Evolutionary conservation across 1,140 invertebrate species (phyloP).

Genomic region (Vanessa tameamea): DNA sequence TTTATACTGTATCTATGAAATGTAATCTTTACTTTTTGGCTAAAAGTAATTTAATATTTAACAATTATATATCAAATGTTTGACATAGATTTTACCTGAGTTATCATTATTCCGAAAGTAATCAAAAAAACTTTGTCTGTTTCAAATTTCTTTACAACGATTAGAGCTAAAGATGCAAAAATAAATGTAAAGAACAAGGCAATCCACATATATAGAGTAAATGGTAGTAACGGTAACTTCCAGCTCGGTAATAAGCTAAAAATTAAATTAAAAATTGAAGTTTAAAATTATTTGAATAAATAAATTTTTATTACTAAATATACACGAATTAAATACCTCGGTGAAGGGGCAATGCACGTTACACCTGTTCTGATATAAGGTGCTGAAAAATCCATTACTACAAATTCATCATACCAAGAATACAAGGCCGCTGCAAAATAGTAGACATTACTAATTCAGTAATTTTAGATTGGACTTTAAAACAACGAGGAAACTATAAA

Average conservation of each 20-base stretch:
- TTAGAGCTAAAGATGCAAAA: conserved; percentile 52
- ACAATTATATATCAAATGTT: too few relatives aligned
- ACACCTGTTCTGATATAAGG: conserved; percentile 81
- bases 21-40: too few relatives aligned
- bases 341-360: conserved; percentile 82
- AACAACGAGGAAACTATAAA: neutral
- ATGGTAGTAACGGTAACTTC: conserved; percentile 33
- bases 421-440: conserved; percentile 80
- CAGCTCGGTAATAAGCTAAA: conserved; percentile 30
- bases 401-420: conserved; percentile 82
- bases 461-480: neutral
- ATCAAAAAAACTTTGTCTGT: conserved; percentile 61
- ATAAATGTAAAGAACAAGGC: conserved; percentile 24
- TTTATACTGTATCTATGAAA: too few relatives aligned
- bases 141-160: conserved; percentile 57
- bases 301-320: too few relatives aligned
- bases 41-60: too few relatives aligned
- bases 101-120: conserved; percentile 72
- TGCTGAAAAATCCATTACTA: conserved; percentile 81
- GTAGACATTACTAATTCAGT: neutral
- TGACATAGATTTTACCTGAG: conserved; percentile 54
- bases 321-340: conserved; percentile 60
- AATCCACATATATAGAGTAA: conserved; percentile 34
- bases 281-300: neutral
- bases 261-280: neutral